These are phyloP conservation scores for Congeria kusceri DNA, from an alignment of 2,888 invertebrate species.

Conservation along the genomic window DNA sequence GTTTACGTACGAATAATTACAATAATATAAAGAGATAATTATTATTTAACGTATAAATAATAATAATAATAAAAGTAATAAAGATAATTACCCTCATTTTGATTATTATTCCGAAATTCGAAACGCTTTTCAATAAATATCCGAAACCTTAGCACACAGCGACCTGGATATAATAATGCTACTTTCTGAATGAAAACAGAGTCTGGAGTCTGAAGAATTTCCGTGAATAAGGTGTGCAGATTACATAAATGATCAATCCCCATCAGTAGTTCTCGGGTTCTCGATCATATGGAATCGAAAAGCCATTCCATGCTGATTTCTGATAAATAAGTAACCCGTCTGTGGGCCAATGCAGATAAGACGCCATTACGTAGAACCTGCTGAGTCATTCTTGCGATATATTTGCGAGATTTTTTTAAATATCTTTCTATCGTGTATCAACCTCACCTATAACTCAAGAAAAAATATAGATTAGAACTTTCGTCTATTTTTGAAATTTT, in stretches of 20 bases:
- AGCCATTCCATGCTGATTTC: background rate
- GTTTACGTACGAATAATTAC: too few relatives aligned
- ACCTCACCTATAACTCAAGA: too few relatives aligned
- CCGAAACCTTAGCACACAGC: too few relatives aligned
- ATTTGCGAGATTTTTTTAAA: background rate
- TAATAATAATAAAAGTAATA: background rate
- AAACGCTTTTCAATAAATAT: background rate
- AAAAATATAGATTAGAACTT: too few relatives aligned
- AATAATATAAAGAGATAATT: too few relatives aligned
- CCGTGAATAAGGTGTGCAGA: background rate
- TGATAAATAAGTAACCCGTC: background rate
- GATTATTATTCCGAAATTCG: background rate
- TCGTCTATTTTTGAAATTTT: too few relatives aligned
- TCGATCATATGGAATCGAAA: constrained; percentile 1
- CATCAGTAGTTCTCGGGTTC: constrained; percentile 3
- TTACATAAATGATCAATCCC: background rate
- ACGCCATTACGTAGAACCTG: constrained; percentile 9
- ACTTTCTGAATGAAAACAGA: too few relatives aligned
- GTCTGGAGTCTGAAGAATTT: too few relatives aligned
- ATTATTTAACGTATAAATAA: background rate
- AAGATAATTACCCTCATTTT: background rate
- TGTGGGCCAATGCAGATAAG: background rate
- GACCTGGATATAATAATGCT: too few relatives aligned
- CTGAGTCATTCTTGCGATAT: constrained; percentile 1
- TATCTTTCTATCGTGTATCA: background rate